A percentile compares a stretch with the other conserved stretches of the same genome.
Conservation (phyloP, 2,888 invertebrate genomes). For the Eupeodes luniger region DNA sequence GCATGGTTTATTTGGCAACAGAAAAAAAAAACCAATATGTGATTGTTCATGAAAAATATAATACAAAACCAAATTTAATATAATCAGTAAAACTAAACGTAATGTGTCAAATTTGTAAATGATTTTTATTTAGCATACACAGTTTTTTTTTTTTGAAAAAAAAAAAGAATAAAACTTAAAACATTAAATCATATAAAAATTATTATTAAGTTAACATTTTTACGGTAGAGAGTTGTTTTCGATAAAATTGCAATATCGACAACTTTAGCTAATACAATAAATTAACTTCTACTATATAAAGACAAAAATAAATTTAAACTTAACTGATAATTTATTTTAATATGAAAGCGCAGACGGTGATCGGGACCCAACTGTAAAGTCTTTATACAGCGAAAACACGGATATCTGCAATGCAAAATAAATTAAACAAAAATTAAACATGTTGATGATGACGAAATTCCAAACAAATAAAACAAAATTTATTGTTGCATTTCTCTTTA, state of each 20-base stretch:
- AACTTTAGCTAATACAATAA: slow-evolving; percentile 21
- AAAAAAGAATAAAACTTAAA: background rate
- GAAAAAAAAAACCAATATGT: too few relatives aligned
- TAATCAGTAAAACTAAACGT: background rate
- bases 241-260: slow-evolving; percentile 52
- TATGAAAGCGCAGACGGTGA: slow-evolving; percentile 89
- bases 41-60: too few relatives aligned
- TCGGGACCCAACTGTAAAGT: slow-evolving; percentile 93
- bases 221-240: slow-evolving; percentile 44
- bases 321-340: slow-evolving; percentile 80
- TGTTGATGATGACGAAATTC: slow-evolving; percentile 15
- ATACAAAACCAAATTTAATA: background rate
- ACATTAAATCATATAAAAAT: slow-evolving; percentile 10
- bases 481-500: background rate
- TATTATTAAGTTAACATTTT: slow-evolving; percentile 20
- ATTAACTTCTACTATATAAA: slow-evolving; percentile 26
- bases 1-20: too few relatives aligned
- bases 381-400: slow-evolving; percentile 97
- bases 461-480: background rate
- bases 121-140: background rate
- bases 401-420: slow-evolving; percentile 89
- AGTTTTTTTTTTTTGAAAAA: background rate
- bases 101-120: background rate
- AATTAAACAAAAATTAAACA: slow-evolving; percentile 30
- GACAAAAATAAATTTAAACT: slow-evolving; percentile 47